Evolutionary conservation across 2,888 invertebrate genomes (phyloP).

Genomic region (Limnephilus lunatus): DNA sequence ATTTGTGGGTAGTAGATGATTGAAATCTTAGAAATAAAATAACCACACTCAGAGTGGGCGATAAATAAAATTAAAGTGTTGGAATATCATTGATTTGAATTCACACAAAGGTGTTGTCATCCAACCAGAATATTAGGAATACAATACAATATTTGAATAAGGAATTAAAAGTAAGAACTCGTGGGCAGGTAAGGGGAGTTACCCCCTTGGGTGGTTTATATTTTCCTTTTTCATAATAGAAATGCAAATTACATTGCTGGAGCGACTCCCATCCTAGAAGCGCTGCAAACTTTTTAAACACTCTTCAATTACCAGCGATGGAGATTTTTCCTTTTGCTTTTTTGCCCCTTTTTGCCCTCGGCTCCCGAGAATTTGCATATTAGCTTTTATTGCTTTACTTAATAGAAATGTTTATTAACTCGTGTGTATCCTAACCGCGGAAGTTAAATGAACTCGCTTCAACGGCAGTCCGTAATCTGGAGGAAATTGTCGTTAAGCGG

Average conservation of each 20-base stretch:
- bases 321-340: slow-evolving; percentile 61
- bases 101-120: neutral
- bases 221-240: slow-evolving; percentile 63
- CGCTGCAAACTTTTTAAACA: slow-evolving; percentile 66
- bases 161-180: slow-evolving; percentile 12
- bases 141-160: neutral
- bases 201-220: slow-evolving; percentile 44
- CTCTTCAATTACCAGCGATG: slow-evolving; percentile 65
- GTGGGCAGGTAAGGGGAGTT: neutral
- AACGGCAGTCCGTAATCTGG: slow-evolving; percentile 24
- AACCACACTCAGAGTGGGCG: neutral
- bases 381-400: slow-evolving; percentile 64
- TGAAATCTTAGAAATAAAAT: neutral
- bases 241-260: slow-evolving; percentile 65
- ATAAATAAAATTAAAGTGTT: neutral
- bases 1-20: too few relatives aligned
- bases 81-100: neutral
- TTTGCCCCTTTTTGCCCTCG: slow-evolving; percentile 27
- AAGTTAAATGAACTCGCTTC: slow-evolving; percentile 57
- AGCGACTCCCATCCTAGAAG: slow-evolving; percentile 61
- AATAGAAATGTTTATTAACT: slow-evolving; percentile 64
- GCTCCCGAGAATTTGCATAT: slow-evolving; percentile 62
- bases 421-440: slow-evolving; percentile 54
- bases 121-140: neutral
- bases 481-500: slow-evolving; percentile 19